Base-by-base conservation (phyloP, 2,888 invertebrate species). In the Cordilura impudica region DNA sequence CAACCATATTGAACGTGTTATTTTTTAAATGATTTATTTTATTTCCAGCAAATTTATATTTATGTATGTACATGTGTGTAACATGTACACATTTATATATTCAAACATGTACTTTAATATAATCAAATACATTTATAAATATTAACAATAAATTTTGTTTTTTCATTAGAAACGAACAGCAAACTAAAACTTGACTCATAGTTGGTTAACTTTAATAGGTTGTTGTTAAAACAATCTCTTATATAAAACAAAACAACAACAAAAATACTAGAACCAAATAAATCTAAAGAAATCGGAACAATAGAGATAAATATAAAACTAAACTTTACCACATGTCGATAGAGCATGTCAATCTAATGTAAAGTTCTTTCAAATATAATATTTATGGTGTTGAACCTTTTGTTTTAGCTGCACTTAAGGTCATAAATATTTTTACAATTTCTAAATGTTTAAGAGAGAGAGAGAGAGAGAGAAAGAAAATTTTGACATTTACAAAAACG, bases 181-280 rank as follows among this genome's bases (percentile, higher is more conserved):
- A 70, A 70, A 56, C 39, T 43, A 60, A 63, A 65, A 6, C 60
- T 70, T 76, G 76, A 71, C 76, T 76, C 76, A 75, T 75, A 29
- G 35, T 60, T 61, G 26, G 29, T 61, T 49, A 63, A 58, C 29
- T 60, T 58, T 73, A 58, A 60, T 58, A 43, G 29, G 29, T 54
- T 31, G 5, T 26, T 18, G 8, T 45, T 58, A 45, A 45, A 60
- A 43, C 66, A 74, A 67, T 54, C 47, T 35, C 60, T 76, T 19
- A 12, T 65, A 60, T 67, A 54, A 61, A 47, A 43, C 26, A 54
- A 61, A 47, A 43, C 26, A 53, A 1, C 31, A 65, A 72, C 19
- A 21, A 63, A 26, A 29, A 49, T 45, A 67, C 18, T 65, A 43
- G 58, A 61, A 76, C 39, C 71, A 77, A 70, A 65, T 6, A 19